Percentiles rank a stretch among this genome's conserved stretches.
phyloP scores from a whole-genome alignment of 2,113 vertebrate genomes.

The Eurystomus gularis region DNA sequence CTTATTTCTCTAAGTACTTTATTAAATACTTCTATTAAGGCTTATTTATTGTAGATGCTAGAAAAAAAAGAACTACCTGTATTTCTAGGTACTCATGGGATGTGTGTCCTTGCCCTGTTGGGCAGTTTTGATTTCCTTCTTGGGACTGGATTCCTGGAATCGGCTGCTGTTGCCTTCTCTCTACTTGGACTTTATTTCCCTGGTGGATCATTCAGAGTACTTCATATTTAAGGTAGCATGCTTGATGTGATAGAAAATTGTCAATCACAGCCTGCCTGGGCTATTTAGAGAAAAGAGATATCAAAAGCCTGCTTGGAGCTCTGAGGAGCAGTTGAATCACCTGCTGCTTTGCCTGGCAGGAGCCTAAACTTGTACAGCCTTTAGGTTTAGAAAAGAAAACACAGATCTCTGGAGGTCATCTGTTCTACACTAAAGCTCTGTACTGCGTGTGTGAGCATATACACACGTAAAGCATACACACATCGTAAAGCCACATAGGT shows the following conservation, averaged over 20 bases:
- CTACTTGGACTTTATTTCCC: slow-evolving; percentile 28
- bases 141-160: neutral
- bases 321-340: slow-evolving; percentile 37
- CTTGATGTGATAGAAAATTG: slow-evolving; percentile 22
- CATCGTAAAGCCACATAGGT: neutral
- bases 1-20: slow-evolving; percentile 30
- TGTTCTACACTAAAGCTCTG: neutral
- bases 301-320: slow-evolving; percentile 39
- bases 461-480: too few species aligned
- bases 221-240: slow-evolving; percentile 39
- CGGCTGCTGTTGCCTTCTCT: neutral
- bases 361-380: neutral
- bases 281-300: slow-evolving; percentile 26
- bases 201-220: neutral
- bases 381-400: neutral
- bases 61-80: neutral
- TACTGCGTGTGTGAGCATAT: neutral
- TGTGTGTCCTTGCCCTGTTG: neutral
- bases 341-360: slow-evolving; percentile 39
- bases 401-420: neutral
- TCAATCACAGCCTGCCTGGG: slow-evolving; percentile 23
- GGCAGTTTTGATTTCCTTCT: neutral
- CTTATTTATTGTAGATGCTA: neutral
- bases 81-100: neutral
- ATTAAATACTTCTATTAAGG: slow-evolving; percentile 11